Evolutionary conservation across 64 coral and sea anemone genomes (phyloP), one percentile per base, ranked within the genome.

Genomic region (Acropora yongei): DNA sequence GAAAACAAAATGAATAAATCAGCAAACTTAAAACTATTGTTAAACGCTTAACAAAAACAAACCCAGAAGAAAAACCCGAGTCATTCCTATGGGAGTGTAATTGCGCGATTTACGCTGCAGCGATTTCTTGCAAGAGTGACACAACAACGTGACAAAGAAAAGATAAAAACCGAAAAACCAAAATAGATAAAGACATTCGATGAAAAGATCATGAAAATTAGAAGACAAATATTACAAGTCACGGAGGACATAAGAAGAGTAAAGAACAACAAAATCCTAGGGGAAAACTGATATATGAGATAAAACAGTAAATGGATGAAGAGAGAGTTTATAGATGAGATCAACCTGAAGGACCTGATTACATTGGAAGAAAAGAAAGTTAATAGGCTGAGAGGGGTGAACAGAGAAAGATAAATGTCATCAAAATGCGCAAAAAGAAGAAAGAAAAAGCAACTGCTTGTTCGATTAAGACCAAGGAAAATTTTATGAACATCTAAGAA

Each of bases 401-500:
- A 86, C 18, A 86, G 16, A 7, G 41, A 18, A 16, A 42, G 61
- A 45, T 18, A 43, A 20, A 9, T 4, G 2, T 71, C 43, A 86
- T 3, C 20, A 14, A 65, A 68, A 45, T n/a, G 61, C 2, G 6
- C 11, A 1, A 69, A 44, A 20, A 86, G 82, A 30, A 30, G 30
- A 30, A 43, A 68, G 82, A 20, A 86, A 72, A 72, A 18, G 12
- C 44, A 86, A 86, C 41, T 2, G 48, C n/a, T 6, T 20, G 6
- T 86, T 86, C 8, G 82, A 86, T 9, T 65, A 86, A 44, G 82
- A 86, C 18, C 82, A 68, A 86, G 63, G 82, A 44, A 72, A 86
- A 65, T 86, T 86, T 20, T 86, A 86, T 20, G 41, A 17, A 1
- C 82, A 86, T 42, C 6, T 86, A 13, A 42, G 12, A 86, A 71